These are phyloP conservation scores for Torymus auratus DNA, from an alignment of 2,888 invertebrate species.

Conservation along the genomic window DNA sequence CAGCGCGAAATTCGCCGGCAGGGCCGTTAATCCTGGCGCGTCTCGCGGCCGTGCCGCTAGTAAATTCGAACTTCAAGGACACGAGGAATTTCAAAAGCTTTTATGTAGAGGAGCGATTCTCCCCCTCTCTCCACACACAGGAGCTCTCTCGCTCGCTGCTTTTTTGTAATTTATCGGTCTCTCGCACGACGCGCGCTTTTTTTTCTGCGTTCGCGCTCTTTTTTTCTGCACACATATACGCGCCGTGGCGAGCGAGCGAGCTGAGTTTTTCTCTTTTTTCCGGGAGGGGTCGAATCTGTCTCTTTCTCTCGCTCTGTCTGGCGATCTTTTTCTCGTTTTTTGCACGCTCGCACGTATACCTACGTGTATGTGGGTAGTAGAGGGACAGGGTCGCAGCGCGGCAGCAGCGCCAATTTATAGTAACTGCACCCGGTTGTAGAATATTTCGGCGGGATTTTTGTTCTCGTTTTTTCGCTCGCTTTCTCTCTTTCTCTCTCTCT, in stretches of 20 bases:
- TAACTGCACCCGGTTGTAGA: slow-evolving; percentile 69
- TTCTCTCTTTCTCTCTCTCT: slow-evolving; percentile 36
- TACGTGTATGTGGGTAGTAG: slow-evolving; percentile 11
- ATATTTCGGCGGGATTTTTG: slow-evolving; percentile 72
- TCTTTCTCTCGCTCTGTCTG: slow-evolving; percentile 42
- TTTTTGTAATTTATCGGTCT: slow-evolving; percentile 59
- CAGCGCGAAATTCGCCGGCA: slow-evolving; percentile 24
- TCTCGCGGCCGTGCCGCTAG: slow-evolving; percentile 36
- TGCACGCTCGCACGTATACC: neutral
- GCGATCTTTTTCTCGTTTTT: slow-evolving; percentile 28
- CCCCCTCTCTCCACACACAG: no score
- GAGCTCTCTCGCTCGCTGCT: slow-evolving; percentile 12
- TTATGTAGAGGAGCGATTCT: slow-evolving; percentile 54
- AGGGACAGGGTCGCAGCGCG: neutral
- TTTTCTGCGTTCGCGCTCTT: slow-evolving; percentile 46
- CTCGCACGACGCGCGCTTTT: slow-evolving; percentile 54
- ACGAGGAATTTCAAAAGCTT: slow-evolving; percentile 62
- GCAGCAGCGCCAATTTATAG: slow-evolving; percentile 69
- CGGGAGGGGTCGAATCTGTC: slow-evolving; percentile 19
- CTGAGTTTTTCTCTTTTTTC: slow-evolving; percentile 54
- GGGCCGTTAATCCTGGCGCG: slow-evolving; percentile 50
- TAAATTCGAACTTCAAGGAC: slow-evolving; percentile 60
- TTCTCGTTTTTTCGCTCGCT: slow-evolving; percentile 60
- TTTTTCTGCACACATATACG: no score
- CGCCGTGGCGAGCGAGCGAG: no score